phyloP scores from a whole-genome alignment of 2,888 invertebrate genomes.

The Melipona beecheii region DNA sequence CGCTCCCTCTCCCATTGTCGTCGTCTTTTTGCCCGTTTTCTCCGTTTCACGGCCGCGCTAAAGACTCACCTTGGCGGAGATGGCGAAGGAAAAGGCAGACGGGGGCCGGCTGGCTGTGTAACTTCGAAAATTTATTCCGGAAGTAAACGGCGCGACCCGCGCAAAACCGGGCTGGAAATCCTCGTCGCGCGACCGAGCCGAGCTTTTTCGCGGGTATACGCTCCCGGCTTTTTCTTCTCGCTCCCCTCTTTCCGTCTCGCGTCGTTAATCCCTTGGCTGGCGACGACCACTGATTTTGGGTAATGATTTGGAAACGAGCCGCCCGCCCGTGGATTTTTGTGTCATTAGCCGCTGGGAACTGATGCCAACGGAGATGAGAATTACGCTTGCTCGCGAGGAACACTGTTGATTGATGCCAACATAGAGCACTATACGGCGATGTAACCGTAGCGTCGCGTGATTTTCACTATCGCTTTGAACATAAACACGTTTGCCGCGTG shows the following conservation, averaged over 20 bases:
- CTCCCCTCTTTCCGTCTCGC: constrained; percentile 10
- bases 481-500: too few species aligned
- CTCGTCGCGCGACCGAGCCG: constrained; percentile 18
- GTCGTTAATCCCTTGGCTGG: constrained; percentile 44
- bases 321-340: constrained; percentile 29
- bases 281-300: constrained; percentile 40
- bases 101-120: constrained; percentile 24
- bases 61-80: constrained; percentile 27
- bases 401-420: not conserved
- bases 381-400: constrained; percentile 1
- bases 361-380: not conserved
- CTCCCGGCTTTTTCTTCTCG: not conserved
- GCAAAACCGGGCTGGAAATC: constrained; percentile 48
- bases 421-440: not conserved
- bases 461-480: too few species aligned
- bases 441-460: not conserved
- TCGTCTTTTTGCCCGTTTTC: not conserved
- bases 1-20: not conserved
- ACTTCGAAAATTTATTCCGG: constrained; percentile 59
- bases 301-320: constrained; percentile 53
- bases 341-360: constrained; percentile 14
- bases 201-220: constrained; percentile 6
- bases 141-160: constrained; percentile 41
- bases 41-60: constrained; percentile 20
- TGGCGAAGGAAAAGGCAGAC: constrained; percentile 4